Percentiles rank a stretch among this genome's conserved stretches.
Conservation (phyloP, 2,888 invertebrate species). For the Dolichopus griseipennis region DNA sequence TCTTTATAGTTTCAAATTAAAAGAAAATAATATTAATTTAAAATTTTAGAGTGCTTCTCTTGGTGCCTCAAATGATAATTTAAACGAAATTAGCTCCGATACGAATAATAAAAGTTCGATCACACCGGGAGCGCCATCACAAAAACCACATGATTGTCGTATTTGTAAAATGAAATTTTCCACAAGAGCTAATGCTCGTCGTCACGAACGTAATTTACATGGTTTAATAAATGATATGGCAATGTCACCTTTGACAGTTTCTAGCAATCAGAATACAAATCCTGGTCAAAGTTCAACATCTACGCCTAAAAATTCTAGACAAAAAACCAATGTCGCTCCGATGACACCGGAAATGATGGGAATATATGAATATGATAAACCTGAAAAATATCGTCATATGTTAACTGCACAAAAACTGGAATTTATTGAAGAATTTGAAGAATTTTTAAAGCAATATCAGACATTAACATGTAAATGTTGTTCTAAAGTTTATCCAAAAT, state of each 20-base stretch:
- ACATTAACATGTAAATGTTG: conserved; percentile 43
- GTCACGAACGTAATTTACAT: conserved; percentile 43
- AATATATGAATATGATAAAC: conserved; percentile 40
- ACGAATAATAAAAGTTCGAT: conserved; percentile 35
- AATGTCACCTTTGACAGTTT: conserved; percentile 26
- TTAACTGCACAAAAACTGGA: conserved; percentile 38
- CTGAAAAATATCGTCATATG: conserved; percentile 39
- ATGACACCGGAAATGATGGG: conserved; percentile 26
- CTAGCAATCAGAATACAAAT: conserved; percentile 30
- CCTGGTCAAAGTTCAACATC: conserved; percentile 27
- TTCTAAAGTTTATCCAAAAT: conserved; percentile 38
- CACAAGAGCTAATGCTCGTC: conserved; percentile 42
- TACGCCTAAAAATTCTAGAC: conserved; percentile 20
- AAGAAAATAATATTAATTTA: not conserved
- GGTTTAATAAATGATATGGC: conserved; percentile 32
- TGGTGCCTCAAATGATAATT: conserved; percentile 18
- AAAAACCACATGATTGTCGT: conserved; percentile 27
- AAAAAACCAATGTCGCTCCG: conserved; percentile 32
- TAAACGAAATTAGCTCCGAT: conserved; percentile 26
- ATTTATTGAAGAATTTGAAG: conserved; percentile 39
- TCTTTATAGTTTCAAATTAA: not conserved
- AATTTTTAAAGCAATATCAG: conserved; percentile 42
- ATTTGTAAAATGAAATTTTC: conserved; percentile 43
- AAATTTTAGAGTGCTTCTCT: conserved; percentile 8
- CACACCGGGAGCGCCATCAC: conserved; percentile 20